Evolutionary conservation across 2,888 invertebrate species (phyloP), one percentile per base, ranked within the genome.

Genomic region (Phrixothrix hirtus): DNA sequence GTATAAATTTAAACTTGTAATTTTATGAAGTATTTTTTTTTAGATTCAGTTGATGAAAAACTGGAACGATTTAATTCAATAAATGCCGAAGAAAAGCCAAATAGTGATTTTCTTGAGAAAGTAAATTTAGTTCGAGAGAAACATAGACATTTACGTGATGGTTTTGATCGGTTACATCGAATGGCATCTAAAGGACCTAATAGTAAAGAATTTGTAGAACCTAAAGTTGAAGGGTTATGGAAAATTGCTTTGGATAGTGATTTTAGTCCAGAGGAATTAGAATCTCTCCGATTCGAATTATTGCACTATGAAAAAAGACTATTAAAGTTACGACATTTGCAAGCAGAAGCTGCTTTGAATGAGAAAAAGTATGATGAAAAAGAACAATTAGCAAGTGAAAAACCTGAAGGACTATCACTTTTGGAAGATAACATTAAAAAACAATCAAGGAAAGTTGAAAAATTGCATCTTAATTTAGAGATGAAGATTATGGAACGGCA

Each of bases 211-310:
- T 96, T 96, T 71, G 83, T 91, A 31, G 95, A 96, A 68, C 91
- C 92, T 0, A 90, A 92, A 77, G 95, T 95, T 1, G 89, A 92
- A 72, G 88, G 88, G 0, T 76, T 96, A 17, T 96, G 95, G 95
- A 84, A 83, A 62, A 78, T 90, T 48, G 95, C 95, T 1, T 72
- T 86, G 11, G 82, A 87, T 42, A 84, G 86, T 7, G 88, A 92
- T 72, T 95, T 96, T 74, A 83, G 87, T 13, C 79, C 83, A 0
- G 86, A 88, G 52, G 95, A 95, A 75, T 78, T 95, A 7, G 84
- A 85, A 47, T 93, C 93, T 0, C 78, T 96, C 34, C 88, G 88
- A 87, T 83, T 86, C 49, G 95, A 96, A 72, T 77, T 96, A 58
- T 79, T 83, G 52, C 92, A 93, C 73, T 95, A 94, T 74, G 94